Percentiles rank a stretch among this genome's conserved stretches.
phyloP scores from a whole-genome alignment of 2,888 invertebrate genomes.

The Nomada fabriciana region DNA sequence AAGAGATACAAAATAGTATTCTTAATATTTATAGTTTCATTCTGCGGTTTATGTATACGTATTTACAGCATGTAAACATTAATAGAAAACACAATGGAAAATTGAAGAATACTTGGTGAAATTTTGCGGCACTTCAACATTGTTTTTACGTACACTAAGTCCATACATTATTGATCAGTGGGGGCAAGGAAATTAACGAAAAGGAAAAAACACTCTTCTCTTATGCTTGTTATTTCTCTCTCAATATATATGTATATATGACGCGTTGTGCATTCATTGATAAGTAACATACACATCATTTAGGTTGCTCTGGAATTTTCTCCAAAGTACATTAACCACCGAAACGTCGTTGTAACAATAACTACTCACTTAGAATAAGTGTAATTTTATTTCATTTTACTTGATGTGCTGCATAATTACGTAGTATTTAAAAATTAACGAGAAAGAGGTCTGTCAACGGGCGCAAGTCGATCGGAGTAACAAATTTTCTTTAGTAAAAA shows the following conservation, averaged over 20 bases:
- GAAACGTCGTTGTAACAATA: not conserved
- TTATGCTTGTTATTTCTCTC: not conserved
- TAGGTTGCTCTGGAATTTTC: not conserved
- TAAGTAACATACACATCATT: not conserved
- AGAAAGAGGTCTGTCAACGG: not conserved
- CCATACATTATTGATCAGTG: not conserved
- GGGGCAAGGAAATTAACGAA: too few species aligned
- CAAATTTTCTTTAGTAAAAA: not conserved
- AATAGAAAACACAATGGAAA: not conserved
- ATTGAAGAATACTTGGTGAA: not conserved
- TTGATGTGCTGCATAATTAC: not conserved
- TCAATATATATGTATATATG: not conserved
- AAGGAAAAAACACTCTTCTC: too few species aligned
- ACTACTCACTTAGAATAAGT: not conserved
- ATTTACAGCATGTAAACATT: not conserved
- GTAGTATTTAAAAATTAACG: not conserved
- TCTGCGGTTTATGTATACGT: not conserved
- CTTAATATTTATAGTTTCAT: not conserved
- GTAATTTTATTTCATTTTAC: not conserved
- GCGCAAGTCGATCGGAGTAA: not conserved
- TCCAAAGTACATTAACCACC: not conserved
- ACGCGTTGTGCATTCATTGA: not conserved
- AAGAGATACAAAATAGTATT: not conserved
- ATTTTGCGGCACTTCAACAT: not conserved
- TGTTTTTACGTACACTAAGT: not conserved